phyloP scores from a whole-genome alignment of 2,113 vertebrate genomes.

The Rutilus rutilus region DNA sequence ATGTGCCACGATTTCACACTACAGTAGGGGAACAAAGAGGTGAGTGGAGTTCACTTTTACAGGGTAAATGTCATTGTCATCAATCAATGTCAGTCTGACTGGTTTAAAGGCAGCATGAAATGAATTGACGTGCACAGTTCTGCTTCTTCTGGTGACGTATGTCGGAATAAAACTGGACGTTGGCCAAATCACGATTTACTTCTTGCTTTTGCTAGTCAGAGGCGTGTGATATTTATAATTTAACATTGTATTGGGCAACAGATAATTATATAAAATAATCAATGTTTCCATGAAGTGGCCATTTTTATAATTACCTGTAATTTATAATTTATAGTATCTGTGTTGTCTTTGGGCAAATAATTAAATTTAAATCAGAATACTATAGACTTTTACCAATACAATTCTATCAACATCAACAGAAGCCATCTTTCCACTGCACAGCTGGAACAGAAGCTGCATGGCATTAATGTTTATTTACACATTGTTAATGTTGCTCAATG shows the following conservation, averaged over 20 bases:
- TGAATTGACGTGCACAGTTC: not conserved
- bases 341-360: no score
- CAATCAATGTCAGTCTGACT: slow-evolving; percentile 33
- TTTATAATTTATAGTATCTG: no score
- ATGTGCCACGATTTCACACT: slow-evolving; percentile 82
- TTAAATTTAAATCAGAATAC: not conserved
- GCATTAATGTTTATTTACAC: not conserved
- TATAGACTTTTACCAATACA: not conserved
- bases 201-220: not conserved
- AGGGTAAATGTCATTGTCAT: slow-evolving; percentile 74
- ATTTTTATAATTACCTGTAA: no score
- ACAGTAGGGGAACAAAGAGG: slow-evolving; percentile 70
- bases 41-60: slow-evolving; percentile 75
- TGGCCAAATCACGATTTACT: not conserved
- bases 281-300: no score
- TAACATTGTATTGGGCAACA: not conserved
- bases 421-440: not conserved
- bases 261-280: not conserved
- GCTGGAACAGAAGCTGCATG: not conserved
- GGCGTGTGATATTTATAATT: not conserved
- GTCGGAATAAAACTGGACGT: not conserved
- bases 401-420: not conserved
- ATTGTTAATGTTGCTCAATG: not conserved
- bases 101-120: not conserved
- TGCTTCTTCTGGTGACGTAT: not conserved